phyloP scores from a whole-genome alignment of 2,888 invertebrate genomes.

The Drosophila meridiana region DNA sequence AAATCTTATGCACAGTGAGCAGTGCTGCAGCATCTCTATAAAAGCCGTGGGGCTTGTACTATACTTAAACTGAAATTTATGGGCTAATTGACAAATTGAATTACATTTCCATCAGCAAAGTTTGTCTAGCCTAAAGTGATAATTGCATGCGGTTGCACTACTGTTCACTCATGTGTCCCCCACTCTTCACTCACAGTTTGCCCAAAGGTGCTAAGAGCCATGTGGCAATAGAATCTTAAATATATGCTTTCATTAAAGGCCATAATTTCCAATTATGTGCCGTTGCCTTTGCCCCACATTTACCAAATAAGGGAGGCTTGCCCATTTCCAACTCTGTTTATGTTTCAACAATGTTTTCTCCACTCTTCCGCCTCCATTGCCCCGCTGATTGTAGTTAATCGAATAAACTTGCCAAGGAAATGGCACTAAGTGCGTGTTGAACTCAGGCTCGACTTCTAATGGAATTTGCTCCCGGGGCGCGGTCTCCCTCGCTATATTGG shows the following conservation, averaged over 20 bases:
- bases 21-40: background rate
- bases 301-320: constrained; percentile 29
- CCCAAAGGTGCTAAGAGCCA: constrained; percentile 1
- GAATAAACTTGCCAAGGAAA: constrained; percentile 77
- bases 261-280: constrained; percentile 72
- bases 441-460: constrained; percentile 62
- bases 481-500: constrained; percentile 55
- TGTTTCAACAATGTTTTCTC: constrained; percentile 12
- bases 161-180: background rate
- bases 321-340: constrained; percentile 12
- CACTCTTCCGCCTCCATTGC: constrained; percentile 7
- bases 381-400: constrained; percentile 73
- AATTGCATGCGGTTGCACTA: constrained; percentile 68
- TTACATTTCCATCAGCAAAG: constrained; percentile 28
- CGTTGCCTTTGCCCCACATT: constrained; percentile 18
- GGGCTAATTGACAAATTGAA: constrained; percentile 40
- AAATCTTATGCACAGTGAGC: background rate
- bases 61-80: background rate
- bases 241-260: constrained; percentile 30
- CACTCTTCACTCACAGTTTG: background rate
- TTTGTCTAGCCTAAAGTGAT: constrained; percentile 29
- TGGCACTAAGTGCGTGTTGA: constrained; percentile 74
- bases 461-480: constrained; percentile 69
- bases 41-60: background rate
- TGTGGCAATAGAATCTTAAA: constrained; percentile 8